Percentiles rank a stretch among this genome's conserved stretches.
These are phyloP conservation scores for Protonemura montana DNA, from an alignment of 2,888 invertebrate species.

Conservation along the genomic window DNA sequence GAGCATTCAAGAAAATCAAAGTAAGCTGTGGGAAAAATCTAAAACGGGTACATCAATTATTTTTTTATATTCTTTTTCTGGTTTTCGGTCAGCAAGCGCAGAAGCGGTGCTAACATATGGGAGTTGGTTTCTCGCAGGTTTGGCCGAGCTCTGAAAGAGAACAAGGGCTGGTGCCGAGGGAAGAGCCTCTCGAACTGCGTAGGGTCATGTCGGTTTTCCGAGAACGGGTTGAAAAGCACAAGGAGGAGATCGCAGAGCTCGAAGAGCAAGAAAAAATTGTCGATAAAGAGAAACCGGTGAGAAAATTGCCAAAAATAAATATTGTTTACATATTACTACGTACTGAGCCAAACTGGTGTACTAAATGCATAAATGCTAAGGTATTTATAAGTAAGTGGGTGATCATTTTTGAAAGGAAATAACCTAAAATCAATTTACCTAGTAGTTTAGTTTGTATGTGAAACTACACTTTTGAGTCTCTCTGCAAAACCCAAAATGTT, in stretches of 20 bases:
- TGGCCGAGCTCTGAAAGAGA: constrained; percentile 70
- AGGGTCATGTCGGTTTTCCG: constrained; percentile 93
- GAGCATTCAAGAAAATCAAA: constrained; percentile 94
- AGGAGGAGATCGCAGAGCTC: constrained; percentile 85
- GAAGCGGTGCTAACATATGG: neutral
- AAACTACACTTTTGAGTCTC: too few species aligned
- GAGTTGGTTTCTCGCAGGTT: constrained; percentile 53
- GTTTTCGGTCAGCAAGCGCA: neutral
- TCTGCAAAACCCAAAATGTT: too few species aligned
- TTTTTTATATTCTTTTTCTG: neutral
- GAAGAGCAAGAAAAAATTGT: constrained; percentile 83
- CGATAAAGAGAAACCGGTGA: constrained; percentile 86
- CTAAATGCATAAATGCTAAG: too few species aligned
- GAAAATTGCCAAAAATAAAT: constrained; percentile 52
- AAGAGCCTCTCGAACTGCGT: constrained; percentile 81
- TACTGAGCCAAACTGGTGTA: too few species aligned
- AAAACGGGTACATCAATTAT: neutral
- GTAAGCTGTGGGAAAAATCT: constrained; percentile 46
- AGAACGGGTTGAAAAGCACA: constrained; percentile 87
- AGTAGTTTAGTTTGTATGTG: too few species aligned
- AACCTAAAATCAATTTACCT: too few species aligned
- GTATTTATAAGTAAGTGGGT: too few species aligned
- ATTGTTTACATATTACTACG: too few species aligned
- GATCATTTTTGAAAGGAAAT: too few species aligned
- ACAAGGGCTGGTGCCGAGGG: constrained; percentile 70